These are phyloP conservation scores for Morone saxatilis DNA, from an alignment of 2,113 vertebrate species.

Conservation along the genomic window DNA sequence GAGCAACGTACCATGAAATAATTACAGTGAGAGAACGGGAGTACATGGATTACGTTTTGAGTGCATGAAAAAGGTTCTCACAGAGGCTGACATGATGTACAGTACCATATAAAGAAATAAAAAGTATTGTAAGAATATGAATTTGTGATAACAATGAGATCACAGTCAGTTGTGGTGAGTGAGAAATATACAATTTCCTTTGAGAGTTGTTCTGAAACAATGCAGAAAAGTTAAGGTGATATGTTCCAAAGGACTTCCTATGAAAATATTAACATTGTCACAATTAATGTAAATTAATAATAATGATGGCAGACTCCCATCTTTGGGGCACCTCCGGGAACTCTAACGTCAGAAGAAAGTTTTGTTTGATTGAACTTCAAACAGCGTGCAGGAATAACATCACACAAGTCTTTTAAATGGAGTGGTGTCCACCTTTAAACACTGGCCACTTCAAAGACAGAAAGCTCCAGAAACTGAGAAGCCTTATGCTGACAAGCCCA, in stretches of 20 bases:
- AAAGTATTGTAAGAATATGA: not conserved
- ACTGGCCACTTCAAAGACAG: conserved; percentile 55
- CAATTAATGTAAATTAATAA: too few species aligned
- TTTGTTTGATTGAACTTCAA: conserved; percentile 20
- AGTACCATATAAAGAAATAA: not conserved
- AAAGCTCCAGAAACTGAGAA: conserved; percentile 47
- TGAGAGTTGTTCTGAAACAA: not conserved
- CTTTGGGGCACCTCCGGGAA: conserved; percentile 3
- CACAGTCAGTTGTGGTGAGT: not conserved
- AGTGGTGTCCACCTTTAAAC: conserved; percentile 34
- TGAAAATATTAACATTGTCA: not conserved
- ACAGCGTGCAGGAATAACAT: conserved; percentile 11
- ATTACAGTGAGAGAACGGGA: conserved; percentile 1
- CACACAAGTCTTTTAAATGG: not conserved
- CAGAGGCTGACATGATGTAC: not conserved
- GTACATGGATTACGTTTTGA: not conserved
- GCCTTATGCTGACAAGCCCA: conserved; percentile 62
- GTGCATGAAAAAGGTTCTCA: conserved; percentile 19
- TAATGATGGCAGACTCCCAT: not conserved
- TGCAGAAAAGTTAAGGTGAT: too few species aligned
- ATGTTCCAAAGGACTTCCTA: not conserved
- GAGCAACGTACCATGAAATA: conserved; percentile 14
- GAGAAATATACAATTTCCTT: not conserved
- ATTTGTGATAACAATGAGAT: not conserved
- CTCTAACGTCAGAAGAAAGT: conserved; percentile 3